A percentile compares a stretch with the other conserved stretches of the same genome.
These are phyloP conservation scores for Thymelicus lineola DNA, from an alignment of 2,888 invertebrate genomes.

Conservation along the genomic window DNA sequence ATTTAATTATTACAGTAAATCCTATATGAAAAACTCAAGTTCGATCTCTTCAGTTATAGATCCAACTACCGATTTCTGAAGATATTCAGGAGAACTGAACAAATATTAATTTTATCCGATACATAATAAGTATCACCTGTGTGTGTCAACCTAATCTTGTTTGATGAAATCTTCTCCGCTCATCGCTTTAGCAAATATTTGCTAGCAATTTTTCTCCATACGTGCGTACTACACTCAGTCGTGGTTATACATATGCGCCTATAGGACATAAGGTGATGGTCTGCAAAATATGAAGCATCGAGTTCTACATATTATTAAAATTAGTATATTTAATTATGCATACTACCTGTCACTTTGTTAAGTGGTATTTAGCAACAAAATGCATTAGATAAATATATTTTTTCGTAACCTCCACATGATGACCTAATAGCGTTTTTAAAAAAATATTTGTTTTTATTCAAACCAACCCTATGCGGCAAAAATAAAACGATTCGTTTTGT, in stretches of 20 bases:
- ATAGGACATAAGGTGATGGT: too few relatives aligned
- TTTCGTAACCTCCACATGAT: too few relatives aligned
- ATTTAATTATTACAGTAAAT: too few relatives aligned
- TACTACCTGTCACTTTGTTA: too few relatives aligned
- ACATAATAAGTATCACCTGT: conserved; percentile 29
- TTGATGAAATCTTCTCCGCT: conserved; percentile 32
- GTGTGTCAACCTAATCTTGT: conserved; percentile 35
- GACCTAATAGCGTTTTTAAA: background rate
- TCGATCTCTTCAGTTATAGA: background rate
- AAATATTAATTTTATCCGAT: conserved; percentile 30
- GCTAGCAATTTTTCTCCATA: conserved; percentile 30
- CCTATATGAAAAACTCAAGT: too few relatives aligned
- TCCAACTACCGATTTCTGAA: background rate
- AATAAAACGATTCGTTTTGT: conserved; percentile 2
- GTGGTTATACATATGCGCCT: too few relatives aligned
- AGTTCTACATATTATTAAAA: too few relatives aligned
- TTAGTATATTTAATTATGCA: too few relatives aligned
- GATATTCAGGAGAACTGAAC: background rate
- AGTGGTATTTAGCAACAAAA: too few relatives aligned
- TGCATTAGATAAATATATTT: too few relatives aligned
- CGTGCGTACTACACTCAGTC: background rate
- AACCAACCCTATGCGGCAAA: background rate
- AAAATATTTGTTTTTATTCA: background rate
- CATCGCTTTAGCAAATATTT: conserved; percentile 36
- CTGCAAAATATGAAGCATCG: too few relatives aligned